Evolutionary conservation across 2,797 vertebrate species (phyloP), one percentile per base, ranked within the genome.

Genomic region (Centroberyx gerrardi): DNA sequence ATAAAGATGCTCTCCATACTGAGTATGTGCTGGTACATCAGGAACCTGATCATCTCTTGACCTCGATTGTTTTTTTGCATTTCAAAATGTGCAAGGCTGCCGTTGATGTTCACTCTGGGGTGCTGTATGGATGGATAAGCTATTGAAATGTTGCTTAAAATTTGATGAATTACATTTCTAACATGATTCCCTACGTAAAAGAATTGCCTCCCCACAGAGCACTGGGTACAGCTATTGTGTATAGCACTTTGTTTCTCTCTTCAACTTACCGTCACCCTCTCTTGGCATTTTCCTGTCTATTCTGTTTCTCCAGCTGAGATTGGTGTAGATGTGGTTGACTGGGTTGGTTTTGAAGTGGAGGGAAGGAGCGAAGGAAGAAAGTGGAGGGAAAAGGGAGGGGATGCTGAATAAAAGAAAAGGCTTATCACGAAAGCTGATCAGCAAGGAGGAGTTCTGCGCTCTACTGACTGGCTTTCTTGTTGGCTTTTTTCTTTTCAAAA

Each of bases 321-420:
- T 18, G 7, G 62, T 49, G 62, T 49, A 46, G 13, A 14, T 51
- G 44, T 60, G 22, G 31, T 48, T 49, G 62, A 15, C 28, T 58
- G 52, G 40, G 36, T 28, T 27, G 14, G 28, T 56, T 33, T 33
- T 56, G 31, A 56, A 56, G 54, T 29, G 31, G 27, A 33, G 28
- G 14, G 54, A 31, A 14, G 31, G 27, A 33, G 28, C 6, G 54
- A 31, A 14, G 15, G 27, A 33, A 15, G 54, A 56, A 33, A 15
- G 54, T 7, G 10, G 54, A 27, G 42, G 31, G 28, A 15, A 49
- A 49, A 59, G 44, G 42, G 3, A 51, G 29, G 28, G 17, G 28
- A 58, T 15, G 55, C 40, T 60, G 78, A 73, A 80, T 77, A 56
- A 80, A 81, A 79, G 28, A 78, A 74, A 58, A 55, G 36, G 27